A percentile compares a stretch with the other conserved stretches of the same genome.
These are phyloP conservation scores for Sinocyclocheilus maitianheensis DNA, from an alignment of 2,113 vertebrate genomes.

Conservation along the genomic window DNA sequence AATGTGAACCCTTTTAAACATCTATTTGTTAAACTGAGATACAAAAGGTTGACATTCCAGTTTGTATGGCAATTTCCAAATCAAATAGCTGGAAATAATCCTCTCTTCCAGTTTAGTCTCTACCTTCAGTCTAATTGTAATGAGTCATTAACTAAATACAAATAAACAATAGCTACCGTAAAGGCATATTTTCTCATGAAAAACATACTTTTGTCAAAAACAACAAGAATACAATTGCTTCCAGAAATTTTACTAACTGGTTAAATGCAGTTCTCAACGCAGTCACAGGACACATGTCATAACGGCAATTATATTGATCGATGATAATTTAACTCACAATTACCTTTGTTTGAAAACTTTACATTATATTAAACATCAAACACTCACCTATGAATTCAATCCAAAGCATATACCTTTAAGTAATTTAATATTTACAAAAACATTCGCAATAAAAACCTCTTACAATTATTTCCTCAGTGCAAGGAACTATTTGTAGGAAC, in stretches of 20 bases:
- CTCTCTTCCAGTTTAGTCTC: background rate
- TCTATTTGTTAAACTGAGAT: background rate
- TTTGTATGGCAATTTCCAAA: background rate
- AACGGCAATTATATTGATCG: no score
- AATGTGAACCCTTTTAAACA: background rate
- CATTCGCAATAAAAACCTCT: background rate
- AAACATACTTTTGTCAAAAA: no score
- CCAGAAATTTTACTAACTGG: no score
- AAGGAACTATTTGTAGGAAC: background rate
- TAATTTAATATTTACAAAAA: background rate
- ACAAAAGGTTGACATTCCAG: background rate
- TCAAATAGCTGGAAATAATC: background rate
- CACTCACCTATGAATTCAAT: slow-evolving; percentile 1
- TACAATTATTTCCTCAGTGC: background rate
- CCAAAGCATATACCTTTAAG: no score
- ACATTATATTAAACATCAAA: background rate
- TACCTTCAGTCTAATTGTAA: background rate
- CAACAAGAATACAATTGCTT: no score
- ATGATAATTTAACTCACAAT: background rate
- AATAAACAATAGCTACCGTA: background rate
- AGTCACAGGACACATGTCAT: no score
- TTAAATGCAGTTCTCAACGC: no score
- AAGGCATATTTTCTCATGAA: background rate
- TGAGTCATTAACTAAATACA: background rate
- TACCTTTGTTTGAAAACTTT: background rate